Conservation (phyloP, 2,113 vertebrate genomes). For the Scophthalmus maximus region DNA sequence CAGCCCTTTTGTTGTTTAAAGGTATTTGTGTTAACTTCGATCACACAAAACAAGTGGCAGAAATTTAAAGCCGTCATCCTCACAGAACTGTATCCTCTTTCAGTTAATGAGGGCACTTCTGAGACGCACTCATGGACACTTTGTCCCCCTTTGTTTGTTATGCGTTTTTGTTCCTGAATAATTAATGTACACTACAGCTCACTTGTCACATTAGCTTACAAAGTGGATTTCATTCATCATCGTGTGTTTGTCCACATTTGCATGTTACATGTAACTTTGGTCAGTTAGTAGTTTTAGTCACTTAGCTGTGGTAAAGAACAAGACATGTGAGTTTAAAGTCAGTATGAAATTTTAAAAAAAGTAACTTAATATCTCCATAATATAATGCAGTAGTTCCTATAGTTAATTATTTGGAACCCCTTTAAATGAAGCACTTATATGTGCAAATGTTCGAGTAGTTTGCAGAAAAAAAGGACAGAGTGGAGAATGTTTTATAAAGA, state of each 20-base stretch:
- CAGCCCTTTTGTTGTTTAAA: not conserved
- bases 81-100: conserved; percentile 77
- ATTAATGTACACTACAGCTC: conserved; percentile 78
- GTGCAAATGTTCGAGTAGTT: not conserved
- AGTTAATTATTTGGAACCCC: no score
- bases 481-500: not conserved
- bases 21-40: not conserved
- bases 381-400: no score
- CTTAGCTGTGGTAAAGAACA: not conserved
- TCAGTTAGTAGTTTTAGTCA: conserved; percentile 2
- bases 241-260: conserved; percentile 35
- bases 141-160: conserved; percentile 83
- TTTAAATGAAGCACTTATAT: not conserved
- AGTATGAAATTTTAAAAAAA: not conserved
- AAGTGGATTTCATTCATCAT: conserved; percentile 70
- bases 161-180: conserved; percentile 81
- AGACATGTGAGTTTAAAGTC: not conserved
- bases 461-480: not conserved
- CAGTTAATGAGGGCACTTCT: conserved; percentile 75
- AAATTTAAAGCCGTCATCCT: conserved; percentile 49
- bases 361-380: not conserved
- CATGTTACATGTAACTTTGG: conserved; percentile 9
- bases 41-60: not conserved
- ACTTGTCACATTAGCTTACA: conserved; percentile 73
- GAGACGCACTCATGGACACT: conserved; percentile 81